Conservation (phyloP, 2,113 vertebrate species). For the Craseonycteris thonglongyai region DNA sequence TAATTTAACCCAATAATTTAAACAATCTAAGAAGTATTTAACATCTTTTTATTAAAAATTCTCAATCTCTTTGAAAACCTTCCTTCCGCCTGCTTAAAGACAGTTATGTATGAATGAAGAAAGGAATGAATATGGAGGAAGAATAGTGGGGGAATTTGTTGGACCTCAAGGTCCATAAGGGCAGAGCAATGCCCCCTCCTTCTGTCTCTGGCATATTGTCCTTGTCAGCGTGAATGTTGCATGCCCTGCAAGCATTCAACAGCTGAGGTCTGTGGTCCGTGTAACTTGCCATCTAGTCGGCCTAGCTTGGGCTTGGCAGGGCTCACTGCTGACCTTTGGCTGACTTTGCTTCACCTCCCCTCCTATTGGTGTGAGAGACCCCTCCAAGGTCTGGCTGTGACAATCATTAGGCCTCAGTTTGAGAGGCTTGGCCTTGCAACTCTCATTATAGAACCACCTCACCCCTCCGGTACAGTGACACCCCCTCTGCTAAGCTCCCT, state of each 20-base stretch:
- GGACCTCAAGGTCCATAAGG: not conserved
- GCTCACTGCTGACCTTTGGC: not conserved
- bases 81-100: not conserved
- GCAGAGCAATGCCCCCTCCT: not conserved
- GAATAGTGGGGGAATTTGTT: not conserved
- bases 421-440: not conserved
- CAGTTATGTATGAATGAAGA: not conserved
- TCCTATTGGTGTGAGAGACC: not conserved
- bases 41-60: not conserved
- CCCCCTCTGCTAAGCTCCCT: not conserved
- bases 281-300: not conserved
- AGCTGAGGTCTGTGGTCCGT: not conserved
- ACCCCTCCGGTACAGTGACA: not conserved
- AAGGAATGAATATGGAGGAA: not conserved
- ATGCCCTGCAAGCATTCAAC: not conserved
- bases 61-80: not conserved
- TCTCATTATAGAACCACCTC: not conserved
- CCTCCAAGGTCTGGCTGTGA: not conserved
- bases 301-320: not conserved
- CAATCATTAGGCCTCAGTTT: not conserved
- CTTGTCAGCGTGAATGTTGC: fast-evolving
- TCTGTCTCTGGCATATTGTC: not conserved
- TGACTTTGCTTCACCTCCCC: not conserved
- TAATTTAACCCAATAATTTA: not conserved
- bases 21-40: not conserved